Base-by-base conservation (phyloP, 2,888 invertebrate genomes). In the Trachelus stipa region DNA sequence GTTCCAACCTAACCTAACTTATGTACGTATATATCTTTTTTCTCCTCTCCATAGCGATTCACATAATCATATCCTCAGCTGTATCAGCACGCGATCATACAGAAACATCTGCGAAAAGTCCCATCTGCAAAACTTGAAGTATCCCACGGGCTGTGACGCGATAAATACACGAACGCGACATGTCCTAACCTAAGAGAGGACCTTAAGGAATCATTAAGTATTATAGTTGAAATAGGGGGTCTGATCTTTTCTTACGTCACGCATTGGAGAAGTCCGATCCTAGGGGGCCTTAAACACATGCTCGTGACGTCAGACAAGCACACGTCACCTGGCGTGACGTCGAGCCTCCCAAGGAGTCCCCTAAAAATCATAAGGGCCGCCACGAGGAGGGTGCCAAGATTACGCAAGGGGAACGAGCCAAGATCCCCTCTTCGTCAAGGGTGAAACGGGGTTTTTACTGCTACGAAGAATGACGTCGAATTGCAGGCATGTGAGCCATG, bases 301-400 rank as follows among this genome's bases (percentile, higher is more conserved):
- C 76, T 81, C 73, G 84, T 89, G 90, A 90, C 90, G 90, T 90
- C 87, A 89, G 81, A 78, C 77, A 76, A 80, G 85, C 85, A 86
- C 86, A 88, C 88, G 88, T 88, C 90, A 88, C 83, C 84, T 82
- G 88, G 86, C 85, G 84, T 88, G 87, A 88, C 88, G 88, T 88
- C 83, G 85, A 80, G 76, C 75, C 80, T 79, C 77, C 73, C 76
- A 75, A 80, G 83, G 82, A 83, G 82, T 82, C 79, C 77, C 68
- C 40, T 34, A 15, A 56, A 56, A 68, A 56, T 75, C 37, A 40
- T 75, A 74, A 79, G 77, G 81, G 79, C 74, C 73, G 74, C 56
- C 68, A 23, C 68, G 68, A 71, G 79, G 81, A 82, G 81, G 82
- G 79, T 79, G 81, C 80, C 77, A 80, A 85, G 81, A 87, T 85